Percentiles rank a stretch among this genome's conserved stretches.
Evolutionary conservation across 2,888 invertebrate species (phyloP).

Genomic region (Norana najaformis): DNA sequence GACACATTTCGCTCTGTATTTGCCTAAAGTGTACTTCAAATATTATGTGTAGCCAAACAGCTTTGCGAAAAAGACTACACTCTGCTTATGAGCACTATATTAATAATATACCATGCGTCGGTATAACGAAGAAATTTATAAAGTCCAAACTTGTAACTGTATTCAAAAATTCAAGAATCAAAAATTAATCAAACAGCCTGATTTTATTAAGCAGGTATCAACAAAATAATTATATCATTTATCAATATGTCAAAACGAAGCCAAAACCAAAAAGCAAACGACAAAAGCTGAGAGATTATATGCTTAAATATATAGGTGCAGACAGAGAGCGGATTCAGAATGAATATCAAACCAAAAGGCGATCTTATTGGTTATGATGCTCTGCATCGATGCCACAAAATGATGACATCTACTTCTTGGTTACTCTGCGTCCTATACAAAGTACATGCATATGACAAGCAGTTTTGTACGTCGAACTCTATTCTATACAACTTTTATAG

Average conservation of each 20-base stretch:
- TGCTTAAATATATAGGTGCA: background rate
- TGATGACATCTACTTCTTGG: background rate
- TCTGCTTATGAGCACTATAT: background rate
- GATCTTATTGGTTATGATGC: background rate
- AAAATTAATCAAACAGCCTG: background rate
- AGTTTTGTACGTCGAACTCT: background rate
- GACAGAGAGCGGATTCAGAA: background rate
- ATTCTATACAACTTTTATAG: background rate
- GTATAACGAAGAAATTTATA: background rate
- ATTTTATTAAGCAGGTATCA: background rate
- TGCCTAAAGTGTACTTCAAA: background rate
- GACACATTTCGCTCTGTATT: background rate
- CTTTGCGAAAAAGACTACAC: background rate
- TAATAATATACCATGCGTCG: background rate
- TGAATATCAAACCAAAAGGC: background rate
- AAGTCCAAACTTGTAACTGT: background rate
- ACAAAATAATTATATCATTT: background rate
- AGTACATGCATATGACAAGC: background rate
- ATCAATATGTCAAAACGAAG: background rate
- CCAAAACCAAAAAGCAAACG: background rate
- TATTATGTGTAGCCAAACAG: background rate
- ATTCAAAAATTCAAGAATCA: background rate
- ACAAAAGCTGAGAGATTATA: background rate
- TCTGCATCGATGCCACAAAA: background rate
- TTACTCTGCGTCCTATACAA: background rate